Base-by-base conservation (phyloP, 37 sponge, comb jelly and placozoan genomes). In the Chondrilla cf. caribensis region DNA sequence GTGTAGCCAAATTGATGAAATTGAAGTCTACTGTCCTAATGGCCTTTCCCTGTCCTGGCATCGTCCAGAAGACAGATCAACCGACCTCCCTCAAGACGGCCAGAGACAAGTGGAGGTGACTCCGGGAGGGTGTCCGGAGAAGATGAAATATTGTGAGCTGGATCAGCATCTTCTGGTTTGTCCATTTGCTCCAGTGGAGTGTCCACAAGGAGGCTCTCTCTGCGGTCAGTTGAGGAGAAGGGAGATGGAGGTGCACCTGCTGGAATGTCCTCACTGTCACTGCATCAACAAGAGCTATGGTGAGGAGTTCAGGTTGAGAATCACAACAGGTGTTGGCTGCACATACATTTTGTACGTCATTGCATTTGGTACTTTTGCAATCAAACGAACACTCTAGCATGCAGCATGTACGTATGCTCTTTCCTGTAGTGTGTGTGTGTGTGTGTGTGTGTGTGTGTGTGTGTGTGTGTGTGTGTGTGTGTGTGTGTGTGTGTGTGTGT, bases 1-100 rank as follows among this genome's bases (percentile, higher is more conserved):
- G 24, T 80, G 79, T 44, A 90, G 82, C 0, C 96, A 96, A 64
- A 82, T 96, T 4, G 86, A 90, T 15, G 94, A 90, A 38, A 89
- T 96, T n/a, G 41, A 39, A 21, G 88, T 96, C 41, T 84, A 93
- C 68, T 96, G 96, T 67, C 86, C 76, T 3, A 73, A 73, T 37
- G 24, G 25, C n/a, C 2, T 37, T 7, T 19, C 28, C 7, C 38
- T 37, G 18, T 8, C 7, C 9, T 35, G 8, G 7, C 6, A 11
- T 11, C 11, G 51, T 11, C 11, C 51, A 6, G 51, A 47, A 11
- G 51, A 47, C 26, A 11, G 33, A n/a, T 25, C 58, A 17, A 43
- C 79, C 5, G 47, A 38, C 32, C 8, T 54, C 51, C 6, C 6
- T 6, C 9, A n/a, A 29, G 75, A 59, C 29, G 82, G 72, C 0